Percentiles rank a stretch among this genome's conserved stretches.
These are phyloP conservation scores for Hartigia nigra DNA, from an alignment of 2,888 invertebrate species.

Conservation along the genomic window DNA sequence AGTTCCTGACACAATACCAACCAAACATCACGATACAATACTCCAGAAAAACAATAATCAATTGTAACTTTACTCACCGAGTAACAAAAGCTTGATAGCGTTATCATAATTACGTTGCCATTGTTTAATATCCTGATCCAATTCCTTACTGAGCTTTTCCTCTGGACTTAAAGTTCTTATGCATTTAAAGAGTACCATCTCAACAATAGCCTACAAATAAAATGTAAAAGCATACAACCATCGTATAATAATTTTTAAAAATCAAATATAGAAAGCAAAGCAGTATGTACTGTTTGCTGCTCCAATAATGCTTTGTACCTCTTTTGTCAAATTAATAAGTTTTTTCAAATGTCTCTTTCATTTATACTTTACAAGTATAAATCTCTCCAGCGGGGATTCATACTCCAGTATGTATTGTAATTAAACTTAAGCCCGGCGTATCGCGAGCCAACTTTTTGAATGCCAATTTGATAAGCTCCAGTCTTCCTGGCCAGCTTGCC, in stretches of 20 bases:
- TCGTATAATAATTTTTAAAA: background rate
- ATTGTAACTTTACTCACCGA: background rate
- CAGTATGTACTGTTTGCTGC: background rate
- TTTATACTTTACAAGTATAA: background rate
- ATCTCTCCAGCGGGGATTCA: background rate
- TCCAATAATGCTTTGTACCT: background rate
- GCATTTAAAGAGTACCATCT: constrained; percentile 53
- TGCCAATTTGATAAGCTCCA: background rate
- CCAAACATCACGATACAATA: background rate
- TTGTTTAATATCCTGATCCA: constrained; percentile 69
- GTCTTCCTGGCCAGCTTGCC: background rate
- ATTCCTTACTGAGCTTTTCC: constrained; percentile 66
- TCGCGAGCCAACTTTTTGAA: background rate
- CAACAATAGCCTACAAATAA: background rate
- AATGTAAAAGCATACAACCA: background rate
- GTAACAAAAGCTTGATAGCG: constrained; percentile 61
- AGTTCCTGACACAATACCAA: constrained; percentile 70
- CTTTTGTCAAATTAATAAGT: background rate
- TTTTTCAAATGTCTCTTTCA: background rate
- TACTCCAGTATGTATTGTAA: background rate
- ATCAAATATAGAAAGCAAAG: background rate
- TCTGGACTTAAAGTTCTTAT: constrained; percentile 57
- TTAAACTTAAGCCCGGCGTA: background rate
- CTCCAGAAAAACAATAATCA: background rate
- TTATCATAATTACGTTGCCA: constrained; percentile 68